Evolutionary conservation across 2,888 invertebrate genomes (phyloP).

Genomic region (Leucophora obtusa): DNA sequence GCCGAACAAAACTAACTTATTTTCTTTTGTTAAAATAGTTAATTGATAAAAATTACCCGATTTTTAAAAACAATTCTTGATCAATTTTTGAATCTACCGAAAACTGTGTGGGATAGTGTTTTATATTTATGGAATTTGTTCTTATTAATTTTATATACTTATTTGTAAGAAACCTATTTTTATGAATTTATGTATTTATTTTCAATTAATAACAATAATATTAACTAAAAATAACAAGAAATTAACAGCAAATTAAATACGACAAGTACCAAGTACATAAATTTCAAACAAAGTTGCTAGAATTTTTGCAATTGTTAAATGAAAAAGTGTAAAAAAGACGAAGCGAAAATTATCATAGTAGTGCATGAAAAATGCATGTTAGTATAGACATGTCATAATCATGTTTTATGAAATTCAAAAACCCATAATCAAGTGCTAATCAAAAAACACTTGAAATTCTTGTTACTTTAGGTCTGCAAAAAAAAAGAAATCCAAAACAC

Average conservation of each 20-base stretch:
- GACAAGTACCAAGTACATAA: slow-evolving; percentile 35
- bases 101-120: neutral
- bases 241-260: slow-evolving; percentile 29
- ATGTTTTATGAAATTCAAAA: slow-evolving; percentile 50
- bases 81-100: neutral
- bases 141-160: slow-evolving; percentile 25
- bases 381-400: slow-evolving; percentile 47
- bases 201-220: slow-evolving; percentile 55
- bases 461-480: slow-evolving; percentile 23
- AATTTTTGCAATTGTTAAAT: slow-evolving; percentile 10
- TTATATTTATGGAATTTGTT: slow-evolving; percentile 3
- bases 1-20: too few relatives aligned
- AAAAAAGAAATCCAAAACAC: neutral
- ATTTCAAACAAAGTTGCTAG: slow-evolving; percentile 48
- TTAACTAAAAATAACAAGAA: neutral
- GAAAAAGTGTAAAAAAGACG: slow-evolving; percentile 4
- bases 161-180: neutral
- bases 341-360: slow-evolving; percentile 48
- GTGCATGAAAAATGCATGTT: slow-evolving; percentile 37
- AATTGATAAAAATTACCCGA: too few relatives aligned
- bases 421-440: slow-evolving; percentile 62
- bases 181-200: slow-evolving; percentile 35
- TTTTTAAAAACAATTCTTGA: too few relatives aligned
- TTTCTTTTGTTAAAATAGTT: too few relatives aligned
- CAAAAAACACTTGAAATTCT: slow-evolving; percentile 62